These are phyloP conservation scores for Achroia grisella DNA, from an alignment of 1,140 invertebrate genomes.

Conservation along the genomic window DNA sequence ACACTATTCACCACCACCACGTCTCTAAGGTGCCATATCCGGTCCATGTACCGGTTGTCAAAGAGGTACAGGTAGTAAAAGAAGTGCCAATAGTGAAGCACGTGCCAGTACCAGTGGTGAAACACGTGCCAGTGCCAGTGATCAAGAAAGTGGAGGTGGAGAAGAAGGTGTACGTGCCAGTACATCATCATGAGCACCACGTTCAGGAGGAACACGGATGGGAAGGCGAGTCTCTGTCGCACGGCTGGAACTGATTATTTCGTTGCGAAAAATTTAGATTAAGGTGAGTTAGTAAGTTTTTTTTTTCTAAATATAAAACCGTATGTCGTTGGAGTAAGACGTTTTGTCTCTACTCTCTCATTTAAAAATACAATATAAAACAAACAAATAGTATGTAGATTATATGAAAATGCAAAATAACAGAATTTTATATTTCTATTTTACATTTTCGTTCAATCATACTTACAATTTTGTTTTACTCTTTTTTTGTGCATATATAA, in stretches of 20 bases:
- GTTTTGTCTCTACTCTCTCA: no score
- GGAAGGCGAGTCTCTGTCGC: conserved; percentile 62
- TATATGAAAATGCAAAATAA: no score
- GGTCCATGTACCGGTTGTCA: conserved; percentile 69
- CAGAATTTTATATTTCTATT: no score
- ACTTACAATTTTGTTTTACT: no score
- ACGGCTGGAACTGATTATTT: conserved; percentile 62
- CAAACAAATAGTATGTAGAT: no score
- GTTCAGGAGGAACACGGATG: conserved; percentile 51
- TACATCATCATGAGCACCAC: conserved; percentile 33
- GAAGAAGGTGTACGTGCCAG: conserved; percentile 57
- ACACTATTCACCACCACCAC: conserved; percentile 78
- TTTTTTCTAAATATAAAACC: no score
- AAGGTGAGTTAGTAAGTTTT: conserved; percentile 37
- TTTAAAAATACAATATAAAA: no score
- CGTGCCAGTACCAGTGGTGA: conserved; percentile 46
- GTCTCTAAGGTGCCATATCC: conserved; percentile 74
- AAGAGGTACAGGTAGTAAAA: conserved; percentile 55
- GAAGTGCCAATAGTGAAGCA: conserved; percentile 57
- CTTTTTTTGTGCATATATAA: no score
- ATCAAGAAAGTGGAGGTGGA: conserved; percentile 62
- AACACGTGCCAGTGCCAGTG: conserved; percentile 53
- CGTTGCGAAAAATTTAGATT: conserved; percentile 23
- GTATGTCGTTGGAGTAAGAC: no score
- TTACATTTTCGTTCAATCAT: no score